Conservation (phyloP, 2,113 vertebrate species). For the Ivindomyrus marchei region DNA sequence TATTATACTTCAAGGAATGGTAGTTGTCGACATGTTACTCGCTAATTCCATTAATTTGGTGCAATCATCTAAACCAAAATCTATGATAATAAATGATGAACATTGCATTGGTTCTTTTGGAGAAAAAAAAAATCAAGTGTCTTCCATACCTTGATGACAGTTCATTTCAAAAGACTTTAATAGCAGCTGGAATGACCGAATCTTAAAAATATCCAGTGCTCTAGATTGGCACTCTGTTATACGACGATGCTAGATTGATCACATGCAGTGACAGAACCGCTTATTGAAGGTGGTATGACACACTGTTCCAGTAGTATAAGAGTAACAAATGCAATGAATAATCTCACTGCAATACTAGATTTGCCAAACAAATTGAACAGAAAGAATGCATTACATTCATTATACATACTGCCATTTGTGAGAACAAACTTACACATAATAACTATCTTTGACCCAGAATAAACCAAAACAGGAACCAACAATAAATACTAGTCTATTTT, state of each 20-base stretch:
- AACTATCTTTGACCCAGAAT: slow-evolving; percentile 28
- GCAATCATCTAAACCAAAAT: slow-evolving; percentile 58
- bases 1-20: slow-evolving; percentile 52
- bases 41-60: slow-evolving; percentile 48
- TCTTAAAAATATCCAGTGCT: neutral
- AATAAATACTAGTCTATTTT: slow-evolving; percentile 33
- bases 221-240: neutral
- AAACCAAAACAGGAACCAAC: slow-evolving; percentile 13
- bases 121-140: slow-evolving; percentile 34
- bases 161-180: neutral
- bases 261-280: neutral
- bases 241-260: neutral
- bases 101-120: slow-evolving; percentile 39
- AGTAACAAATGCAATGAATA: neutral
- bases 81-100: slow-evolving; percentile 58
- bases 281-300: neutral
- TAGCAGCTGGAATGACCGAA: neutral
- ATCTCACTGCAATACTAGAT: slow-evolving; percentile 11
- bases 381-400: neutral
- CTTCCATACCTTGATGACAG: neutral
- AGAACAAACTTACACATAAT: neutral
- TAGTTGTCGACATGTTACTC: slow-evolving; percentile 41
- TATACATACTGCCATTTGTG: neutral
- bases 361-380: neutral
- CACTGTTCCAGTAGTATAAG: neutral